Evolutionary conservation across 2,113 vertebrate genomes (phyloP).

Genomic region (Lamprotornis superbus): DNA sequence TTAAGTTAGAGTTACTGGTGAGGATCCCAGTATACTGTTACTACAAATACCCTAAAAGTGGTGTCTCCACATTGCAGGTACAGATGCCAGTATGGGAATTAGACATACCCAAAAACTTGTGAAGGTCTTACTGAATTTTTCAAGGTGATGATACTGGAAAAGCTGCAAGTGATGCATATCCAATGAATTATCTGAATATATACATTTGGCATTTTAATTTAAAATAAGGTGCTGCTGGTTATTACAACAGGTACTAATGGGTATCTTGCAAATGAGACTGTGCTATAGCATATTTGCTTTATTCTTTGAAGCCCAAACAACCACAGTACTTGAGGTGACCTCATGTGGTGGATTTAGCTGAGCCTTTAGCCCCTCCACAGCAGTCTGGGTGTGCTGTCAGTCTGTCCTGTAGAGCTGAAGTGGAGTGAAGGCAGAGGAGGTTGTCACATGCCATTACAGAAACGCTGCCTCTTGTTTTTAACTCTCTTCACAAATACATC

Average conservation of each 20-base stretch:
- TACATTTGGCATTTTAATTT: neutral
- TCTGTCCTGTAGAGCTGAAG: neutral
- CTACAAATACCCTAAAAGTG: neutral
- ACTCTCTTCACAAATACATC: neutral
- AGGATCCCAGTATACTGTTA: neutral
- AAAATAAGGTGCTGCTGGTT: neutral
- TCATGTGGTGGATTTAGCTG: neutral
- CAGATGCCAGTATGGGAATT: neutral
- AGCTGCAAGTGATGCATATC: neutral
- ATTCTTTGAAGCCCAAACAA: neutral
- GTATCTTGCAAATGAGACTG: neutral
- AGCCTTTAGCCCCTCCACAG: neutral
- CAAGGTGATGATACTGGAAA: neutral
- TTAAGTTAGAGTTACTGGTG: neutral
- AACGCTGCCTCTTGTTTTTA: neutral
- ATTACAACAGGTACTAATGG: neutral
- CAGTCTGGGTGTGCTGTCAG: accelerated
- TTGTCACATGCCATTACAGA: neutral
- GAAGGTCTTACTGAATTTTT: neutral
- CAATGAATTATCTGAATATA: neutral
- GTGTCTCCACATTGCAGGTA: neutral
- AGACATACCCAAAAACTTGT: neutral
- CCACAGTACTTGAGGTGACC: neutral
- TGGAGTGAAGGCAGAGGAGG: neutral
- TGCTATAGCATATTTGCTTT: neutral